Conservation (phyloP, 2,113 vertebrate species). For the Corythoichthys intestinalis region DNA sequence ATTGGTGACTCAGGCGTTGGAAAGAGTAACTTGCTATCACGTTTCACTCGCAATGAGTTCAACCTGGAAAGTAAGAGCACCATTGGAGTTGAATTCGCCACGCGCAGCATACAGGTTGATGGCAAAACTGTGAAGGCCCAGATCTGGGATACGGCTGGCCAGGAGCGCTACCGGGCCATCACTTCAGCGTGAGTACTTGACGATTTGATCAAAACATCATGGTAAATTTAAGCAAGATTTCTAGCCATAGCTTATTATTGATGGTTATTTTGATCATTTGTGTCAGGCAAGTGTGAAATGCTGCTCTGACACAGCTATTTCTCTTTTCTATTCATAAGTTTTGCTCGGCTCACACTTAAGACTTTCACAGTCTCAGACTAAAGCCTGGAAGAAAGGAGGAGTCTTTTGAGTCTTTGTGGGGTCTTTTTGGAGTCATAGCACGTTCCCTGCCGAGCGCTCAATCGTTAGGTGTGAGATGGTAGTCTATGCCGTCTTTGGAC, state of each 20-base stretch:
- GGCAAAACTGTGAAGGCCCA: slow-evolving; percentile 93
- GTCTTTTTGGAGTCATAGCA: too few relatives aligned
- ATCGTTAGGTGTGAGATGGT: too few relatives aligned
- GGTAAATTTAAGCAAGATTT: not conserved
- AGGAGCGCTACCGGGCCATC: slow-evolving; percentile 91
- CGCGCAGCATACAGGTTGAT: slow-evolving; percentile 72
- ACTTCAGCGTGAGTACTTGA: slow-evolving; percentile 84
- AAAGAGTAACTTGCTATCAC: slow-evolving; percentile 71
- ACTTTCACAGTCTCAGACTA: too few relatives aligned
- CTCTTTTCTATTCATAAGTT: too few relatives aligned
- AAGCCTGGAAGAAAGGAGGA: too few relatives aligned
- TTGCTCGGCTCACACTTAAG: too few relatives aligned
- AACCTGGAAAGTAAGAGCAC: slow-evolving; percentile 75
- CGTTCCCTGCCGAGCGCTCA: too few relatives aligned
- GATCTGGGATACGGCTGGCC: slow-evolving; percentile 94
- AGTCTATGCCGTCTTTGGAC: too few relatives aligned
- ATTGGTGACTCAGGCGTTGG: slow-evolving; percentile 82
- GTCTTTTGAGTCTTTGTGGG: too few relatives aligned
- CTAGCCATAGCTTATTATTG: not conserved
- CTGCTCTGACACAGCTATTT: too few relatives aligned
- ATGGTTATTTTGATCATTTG: not conserved
- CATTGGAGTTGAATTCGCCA: slow-evolving; percentile 72
- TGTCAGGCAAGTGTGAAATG: not conserved
- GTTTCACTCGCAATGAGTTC: slow-evolving; percentile 73
- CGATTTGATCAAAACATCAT: not conserved